Percentiles rank a stretch among this genome's conserved stretches.
Conservation (phyloP, 1,140 invertebrate species). For the Atta colombica region DNA sequence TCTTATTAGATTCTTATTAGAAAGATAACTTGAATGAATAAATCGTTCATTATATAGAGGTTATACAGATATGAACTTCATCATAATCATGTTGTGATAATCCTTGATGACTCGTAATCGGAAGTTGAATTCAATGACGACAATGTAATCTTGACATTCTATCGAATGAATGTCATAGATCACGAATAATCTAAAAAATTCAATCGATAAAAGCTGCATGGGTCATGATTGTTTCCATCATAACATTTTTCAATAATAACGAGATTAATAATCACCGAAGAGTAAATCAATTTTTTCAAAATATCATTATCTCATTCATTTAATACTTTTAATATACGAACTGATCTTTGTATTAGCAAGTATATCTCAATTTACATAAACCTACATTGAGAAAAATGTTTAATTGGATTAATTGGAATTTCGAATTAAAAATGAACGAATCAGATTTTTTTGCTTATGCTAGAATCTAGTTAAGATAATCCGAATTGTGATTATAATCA, state of each 20-base stretch:
- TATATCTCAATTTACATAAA: background rate
- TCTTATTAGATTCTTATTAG: background rate
- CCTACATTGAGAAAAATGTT: too few relatives aligned
- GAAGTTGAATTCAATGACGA: slow-evolving; percentile 54
- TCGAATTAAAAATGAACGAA: too few relatives aligned
- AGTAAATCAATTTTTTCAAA: background rate
- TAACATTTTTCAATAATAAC: background rate
- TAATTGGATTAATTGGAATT: too few relatives aligned
- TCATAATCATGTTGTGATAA: slow-evolving; percentile 77
- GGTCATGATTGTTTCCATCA: background rate
- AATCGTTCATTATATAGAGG: slow-evolving; percentile 73
- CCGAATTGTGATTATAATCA: too few relatives aligned
- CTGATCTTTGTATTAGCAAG: background rate
- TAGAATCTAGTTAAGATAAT: too few relatives aligned
- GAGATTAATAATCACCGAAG: background rate
- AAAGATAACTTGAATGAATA: slow-evolving; percentile 40
- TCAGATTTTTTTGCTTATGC: too few relatives aligned
- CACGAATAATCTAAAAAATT: background rate
- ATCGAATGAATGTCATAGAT: background rate
- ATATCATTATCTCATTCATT: background rate
- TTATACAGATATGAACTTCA: slow-evolving; percentile 27
- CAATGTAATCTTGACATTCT: slow-evolving; percentile 79
- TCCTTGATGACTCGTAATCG: slow-evolving; percentile 75
- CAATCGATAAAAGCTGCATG: background rate
- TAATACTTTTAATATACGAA: background rate